phyloP scores from a whole-genome alignment of 1,140 invertebrate genomes.

The Procambarus clarkii region DNA sequence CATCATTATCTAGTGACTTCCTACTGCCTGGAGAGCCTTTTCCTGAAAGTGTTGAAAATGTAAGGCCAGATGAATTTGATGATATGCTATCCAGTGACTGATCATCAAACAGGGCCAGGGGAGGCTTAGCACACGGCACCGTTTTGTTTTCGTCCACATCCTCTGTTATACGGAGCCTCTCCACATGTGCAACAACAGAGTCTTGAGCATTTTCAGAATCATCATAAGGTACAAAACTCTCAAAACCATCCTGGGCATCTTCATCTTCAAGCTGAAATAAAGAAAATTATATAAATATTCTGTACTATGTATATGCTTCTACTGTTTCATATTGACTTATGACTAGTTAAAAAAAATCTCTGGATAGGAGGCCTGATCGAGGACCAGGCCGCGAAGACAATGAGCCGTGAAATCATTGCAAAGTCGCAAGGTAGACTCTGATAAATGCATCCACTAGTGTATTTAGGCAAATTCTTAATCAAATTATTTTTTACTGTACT shows the following conservation, averaged over 20 bases:
- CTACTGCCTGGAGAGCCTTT: conserved; percentile 53
- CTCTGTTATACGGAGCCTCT: conserved; percentile 51
- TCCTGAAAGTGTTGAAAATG: conserved; percentile 62
- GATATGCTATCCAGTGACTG: conserved; percentile 71
- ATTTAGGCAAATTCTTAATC: no score
- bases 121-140: conserved; percentile 13
- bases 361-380: no score
- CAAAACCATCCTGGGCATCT: conserved; percentile 70
- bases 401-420: no score
- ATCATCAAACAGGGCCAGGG: conserved; percentile 64
- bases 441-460: no score
- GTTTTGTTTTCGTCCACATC: conserved; percentile 37
- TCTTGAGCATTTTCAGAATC: conserved; percentile 40
- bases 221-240: conserved; percentile 15
- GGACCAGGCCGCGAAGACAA: no score
- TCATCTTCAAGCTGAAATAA: conserved; percentile 56
- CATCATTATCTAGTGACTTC: conserved; percentile 3
- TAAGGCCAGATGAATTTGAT: conserved; percentile 70
- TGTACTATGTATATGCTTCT: neutral
- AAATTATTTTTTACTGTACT: no score
- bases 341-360: no score
- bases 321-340: no score
- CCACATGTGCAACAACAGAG: conserved; percentile 40
- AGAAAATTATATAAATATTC: neutral
- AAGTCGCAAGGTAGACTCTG: no score